A percentile compares a stretch with the other conserved stretches of the same genome.
These are phyloP conservation scores for Phyllotreta striolata DNA, from an alignment of 2,888 invertebrate genomes.

Conservation along the genomic window DNA sequence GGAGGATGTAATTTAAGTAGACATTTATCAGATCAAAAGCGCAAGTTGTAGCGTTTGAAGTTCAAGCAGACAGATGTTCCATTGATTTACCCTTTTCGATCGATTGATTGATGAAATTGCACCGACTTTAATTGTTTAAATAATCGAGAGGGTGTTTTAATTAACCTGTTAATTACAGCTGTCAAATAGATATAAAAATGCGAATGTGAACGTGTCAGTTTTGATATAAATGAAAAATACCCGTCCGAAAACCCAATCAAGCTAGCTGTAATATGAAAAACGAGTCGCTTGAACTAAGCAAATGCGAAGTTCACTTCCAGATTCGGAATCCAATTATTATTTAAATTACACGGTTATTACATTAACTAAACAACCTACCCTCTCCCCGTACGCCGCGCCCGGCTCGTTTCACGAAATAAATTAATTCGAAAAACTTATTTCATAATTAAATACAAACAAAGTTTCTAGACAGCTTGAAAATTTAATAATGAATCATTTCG, in stretches of 20 bases:
- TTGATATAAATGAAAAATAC: constrained; percentile 7
- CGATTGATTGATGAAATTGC: too few relatives aligned
- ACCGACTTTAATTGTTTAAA: too few relatives aligned
- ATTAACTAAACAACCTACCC: constrained; percentile 43
- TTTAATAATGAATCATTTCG: constrained; percentile 59
- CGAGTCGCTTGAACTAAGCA: constrained; percentile 24
- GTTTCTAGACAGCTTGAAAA: constrained; percentile 54
- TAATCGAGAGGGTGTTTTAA: too few relatives aligned
- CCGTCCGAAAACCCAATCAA: constrained; percentile 14
- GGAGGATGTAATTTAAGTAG: constrained; percentile 35
- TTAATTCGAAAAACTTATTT: constrained; percentile 54
- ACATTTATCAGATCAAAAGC: constrained; percentile 32
- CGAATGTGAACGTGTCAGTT: neutral
- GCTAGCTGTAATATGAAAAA: constrained; percentile 26
- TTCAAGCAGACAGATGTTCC: constrained; percentile 35
- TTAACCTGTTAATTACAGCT: neutral
- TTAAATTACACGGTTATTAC: constrained; percentile 44
- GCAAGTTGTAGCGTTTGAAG: constrained; percentile 27
- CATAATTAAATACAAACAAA: constrained; percentile 58
- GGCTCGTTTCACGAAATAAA: constrained; percentile 46
- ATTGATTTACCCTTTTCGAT: constrained; percentile 31
- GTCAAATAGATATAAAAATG: neutral
- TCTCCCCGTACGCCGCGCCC: too few relatives aligned
- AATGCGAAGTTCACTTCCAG: constrained; percentile 23
- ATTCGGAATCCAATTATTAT: constrained; percentile 44